Base-by-base conservation (phyloP, 2,797 vertebrate genomes). In the Manis javanica region DNA sequence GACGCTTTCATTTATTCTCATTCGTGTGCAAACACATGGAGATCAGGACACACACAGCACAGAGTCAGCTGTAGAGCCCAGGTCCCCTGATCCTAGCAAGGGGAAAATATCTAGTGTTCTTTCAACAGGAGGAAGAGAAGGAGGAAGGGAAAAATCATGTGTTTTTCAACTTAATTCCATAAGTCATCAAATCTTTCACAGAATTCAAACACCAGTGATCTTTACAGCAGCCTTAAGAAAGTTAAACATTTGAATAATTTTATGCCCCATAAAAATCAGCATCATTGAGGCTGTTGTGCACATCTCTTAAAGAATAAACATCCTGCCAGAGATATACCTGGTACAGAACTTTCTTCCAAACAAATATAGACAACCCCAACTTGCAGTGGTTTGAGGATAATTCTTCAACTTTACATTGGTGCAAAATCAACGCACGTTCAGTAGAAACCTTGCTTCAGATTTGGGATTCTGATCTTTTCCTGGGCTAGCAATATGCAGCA, bases 171-270 rank as follows among this genome's bases (percentile, higher is more conserved):
- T 39, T 5, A 7, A 39, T 87, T 94, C 66, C 57, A 37, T 39
- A 53, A 82, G 83, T 92, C n/a, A 84, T 72, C 46, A 61, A 29
- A 81, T 82, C 29, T 87, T 69, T 59, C 51, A 66, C 53, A 53
- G 81, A 94, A 71, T 75, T 69, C 85, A 86, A 89, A 89, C 49
- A 14, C 46, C n/a, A 59, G 21, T 59, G 23, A 91, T 89, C 82
- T 89, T 91, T 84, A 89, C 84, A 87, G 42, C 37, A 95, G 42
- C 39, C 69, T 89, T 93, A 90, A 94, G 51, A 66, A 75, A 91
- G 31, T 91, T 72, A 78, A 87, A 59, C 53, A 31, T 24, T 84
- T 29, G 66, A 92, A 92, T 59, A 81, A 81, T 42, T 49, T 69
- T 90, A 75, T 39, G 34, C 39, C 5, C 21, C 85, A 29, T 5